These are phyloP conservation scores for Apostichopus californicus DNA, from an alignment of 35 echinoderm and acorn worm genomes.

Conservation along the genomic window DNA sequence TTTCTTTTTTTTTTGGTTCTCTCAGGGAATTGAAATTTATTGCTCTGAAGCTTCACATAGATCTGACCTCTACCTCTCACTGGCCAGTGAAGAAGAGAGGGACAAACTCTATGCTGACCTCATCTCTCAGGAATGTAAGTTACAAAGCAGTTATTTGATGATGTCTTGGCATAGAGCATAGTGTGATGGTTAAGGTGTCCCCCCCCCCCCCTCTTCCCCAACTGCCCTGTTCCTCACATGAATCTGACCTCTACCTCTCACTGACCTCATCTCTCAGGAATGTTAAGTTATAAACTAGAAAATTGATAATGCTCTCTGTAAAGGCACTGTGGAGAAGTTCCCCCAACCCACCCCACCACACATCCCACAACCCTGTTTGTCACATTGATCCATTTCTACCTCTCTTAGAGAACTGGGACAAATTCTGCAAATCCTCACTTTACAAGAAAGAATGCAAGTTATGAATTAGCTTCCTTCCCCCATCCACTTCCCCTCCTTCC, in stretches of 20 bases:
- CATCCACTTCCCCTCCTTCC: no score
- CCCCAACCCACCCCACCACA: no score
- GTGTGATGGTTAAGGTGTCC: neutral
- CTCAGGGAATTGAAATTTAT: conserved; percentile 90
- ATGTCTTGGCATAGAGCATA: neutral
- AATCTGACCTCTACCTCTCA: conserved; percentile 78
- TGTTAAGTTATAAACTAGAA: conserved; percentile 37
- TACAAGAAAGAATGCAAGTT: no score
- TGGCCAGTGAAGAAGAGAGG: conserved; percentile 79
- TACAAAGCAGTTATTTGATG: neutral
- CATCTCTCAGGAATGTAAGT: conserved; percentile 75
- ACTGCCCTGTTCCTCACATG: conserved; percentile 31
- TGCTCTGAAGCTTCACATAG: conserved; percentile 77
- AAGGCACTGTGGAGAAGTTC: no score
- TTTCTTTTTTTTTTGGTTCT: neutral
- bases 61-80: conserved; percentile 79
- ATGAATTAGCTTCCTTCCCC: no score
- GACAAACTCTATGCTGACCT: conserved; percentile 76
- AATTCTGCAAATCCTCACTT: no score
- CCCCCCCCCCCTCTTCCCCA: no score
- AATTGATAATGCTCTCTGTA: no score
- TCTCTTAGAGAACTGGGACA: no score
- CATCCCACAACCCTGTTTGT: no score
- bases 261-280: conserved; percentile 73
- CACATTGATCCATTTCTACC: no score